Base-by-base conservation (phyloP, 2,888 invertebrate genomes). In the Oxyteleia sp. region DNA sequence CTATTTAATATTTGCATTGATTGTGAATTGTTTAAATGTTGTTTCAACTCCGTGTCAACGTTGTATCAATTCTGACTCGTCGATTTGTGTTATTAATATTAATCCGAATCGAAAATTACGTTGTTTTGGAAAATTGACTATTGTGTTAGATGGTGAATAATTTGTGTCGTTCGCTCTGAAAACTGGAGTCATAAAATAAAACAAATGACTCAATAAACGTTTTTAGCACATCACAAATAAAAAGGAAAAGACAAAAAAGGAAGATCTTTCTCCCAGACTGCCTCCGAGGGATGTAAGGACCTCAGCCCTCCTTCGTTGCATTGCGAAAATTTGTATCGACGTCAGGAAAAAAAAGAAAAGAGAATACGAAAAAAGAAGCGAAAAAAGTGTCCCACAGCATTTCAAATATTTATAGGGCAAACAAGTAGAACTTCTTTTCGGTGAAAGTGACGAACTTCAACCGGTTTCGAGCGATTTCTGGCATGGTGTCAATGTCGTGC, bases 171-270 rank as follows among this genome's bases (percentile, higher is more conserved):
- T n/a, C n/a, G n/a, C n/a, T n/a, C n/a, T n/a, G n/a, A n/a, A n/a
- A n/a, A n/a, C n/a, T n/a, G n/a, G n/a, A n/a, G n/a, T n/a, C n/a
- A n/a, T n/a, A n/a, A n/a, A n/a, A n/a, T n/a, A n/a, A n/a, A n/a
- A n/a, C n/a, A n/a, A n/a, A n/a, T n/a, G n/a, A n/a, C n/a, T n/a
- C n/a, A n/a, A n/a, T n/a, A n/a, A n/a, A n/a, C n/a, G n/a, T n/a
- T n/a, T n/a, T n/a, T n/a, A n/a, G n/a, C n/a, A n/a, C n/a, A n/a
- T 78, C 78, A 32, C 76, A 51, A 74, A 78, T 64, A 82, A 82
- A 80, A 76, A 64, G 41, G 49, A 43, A 45, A 47, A 35, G 11
- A 16, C 8, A 45, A 76, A 49, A 78, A 69, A 41, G 29, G 41
- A 43, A 66, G 79, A 57, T 45, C 57, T 57, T 57, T 16, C 38